A percentile compares a stretch with the other conserved stretches of the same genome.
phyloP scores from a whole-genome alignment of 2,797 vertebrate genomes.

The Erethizon dorsatum region DNA sequence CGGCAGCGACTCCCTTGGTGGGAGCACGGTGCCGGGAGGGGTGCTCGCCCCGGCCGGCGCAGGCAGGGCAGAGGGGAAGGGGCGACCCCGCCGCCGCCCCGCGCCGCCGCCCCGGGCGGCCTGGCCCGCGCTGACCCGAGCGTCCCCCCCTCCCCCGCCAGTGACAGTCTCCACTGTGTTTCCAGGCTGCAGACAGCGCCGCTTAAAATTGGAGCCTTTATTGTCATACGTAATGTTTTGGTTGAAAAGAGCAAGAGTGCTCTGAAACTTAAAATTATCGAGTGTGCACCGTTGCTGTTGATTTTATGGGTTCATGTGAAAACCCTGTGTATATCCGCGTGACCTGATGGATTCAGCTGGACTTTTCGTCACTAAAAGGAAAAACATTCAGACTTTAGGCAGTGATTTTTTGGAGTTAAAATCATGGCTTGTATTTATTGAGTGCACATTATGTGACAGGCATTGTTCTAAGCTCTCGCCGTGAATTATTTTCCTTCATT shows the following conservation, averaged over 20 bases:
- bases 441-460: neutral
- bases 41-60: neutral
- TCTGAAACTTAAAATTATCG: neutral
- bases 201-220: neutral
- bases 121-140: neutral
- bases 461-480: neutral
- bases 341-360: conserved; percentile 13
- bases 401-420: conserved; percentile 58
- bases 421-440: neutral
- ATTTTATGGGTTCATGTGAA: neutral
- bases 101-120: neutral
- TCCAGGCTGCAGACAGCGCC: neutral
- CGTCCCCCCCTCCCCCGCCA: neutral
- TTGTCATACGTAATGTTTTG: neutral
- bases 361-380: neutral
- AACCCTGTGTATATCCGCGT: neutral
- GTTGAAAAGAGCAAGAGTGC: neutral
- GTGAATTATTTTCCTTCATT: neutral
- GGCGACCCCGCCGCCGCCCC: neutral
- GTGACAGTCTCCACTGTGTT: neutral
- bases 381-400: neutral
- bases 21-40: neutral
- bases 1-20: neutral
- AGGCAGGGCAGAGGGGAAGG: neutral
- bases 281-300: neutral